These are phyloP conservation scores for Leucophora obtusa DNA, from an alignment of 2,888 invertebrate genomes.

Conservation along the genomic window DNA sequence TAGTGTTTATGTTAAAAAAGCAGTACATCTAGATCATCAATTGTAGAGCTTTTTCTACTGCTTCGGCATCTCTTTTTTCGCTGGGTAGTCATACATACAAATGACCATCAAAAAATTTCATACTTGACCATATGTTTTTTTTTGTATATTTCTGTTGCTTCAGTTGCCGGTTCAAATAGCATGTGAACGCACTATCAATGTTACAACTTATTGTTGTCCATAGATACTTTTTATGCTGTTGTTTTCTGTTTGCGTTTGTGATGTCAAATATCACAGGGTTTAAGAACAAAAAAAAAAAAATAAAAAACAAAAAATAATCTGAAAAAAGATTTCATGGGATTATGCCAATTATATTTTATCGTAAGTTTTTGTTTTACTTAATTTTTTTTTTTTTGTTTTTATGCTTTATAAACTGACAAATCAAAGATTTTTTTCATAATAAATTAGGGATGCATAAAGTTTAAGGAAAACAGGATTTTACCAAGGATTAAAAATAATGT, in stretches of 20 bases:
- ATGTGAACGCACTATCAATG: constrained; percentile 6
- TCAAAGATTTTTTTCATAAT: constrained; percentile 53
- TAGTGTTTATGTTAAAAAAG: no score
- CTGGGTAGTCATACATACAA: constrained; percentile 11
- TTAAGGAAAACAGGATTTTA: constrained; percentile 43
- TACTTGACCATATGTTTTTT: constrained; percentile 23
- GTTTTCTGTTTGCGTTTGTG: constrained; percentile 6
- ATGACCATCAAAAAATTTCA: constrained; percentile 38
- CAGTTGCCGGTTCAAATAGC: neutral
- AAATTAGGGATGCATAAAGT: constrained; percentile 51
- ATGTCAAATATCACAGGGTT: constrained; percentile 50
- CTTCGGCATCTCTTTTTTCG: no score
- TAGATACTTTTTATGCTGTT: constrained; percentile 1
- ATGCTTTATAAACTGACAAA: constrained; percentile 44
- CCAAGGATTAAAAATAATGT: constrained; percentile 41
- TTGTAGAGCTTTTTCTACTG: no score
- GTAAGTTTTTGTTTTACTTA: constrained; percentile 32
- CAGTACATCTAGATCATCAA: no score
- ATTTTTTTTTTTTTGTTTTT: constrained; percentile 25
- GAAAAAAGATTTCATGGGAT: constrained; percentile 68
- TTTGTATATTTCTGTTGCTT: neutral
- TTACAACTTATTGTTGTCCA: constrained; percentile 12
- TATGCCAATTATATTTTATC: constrained; percentile 71
- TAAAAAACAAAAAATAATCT: constrained; percentile 19
- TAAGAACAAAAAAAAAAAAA: constrained; percentile 26